Evolutionary conservation across 2,113 vertebrate species (phyloP).

Genomic region (Mohoua ochrocephala): DNA sequence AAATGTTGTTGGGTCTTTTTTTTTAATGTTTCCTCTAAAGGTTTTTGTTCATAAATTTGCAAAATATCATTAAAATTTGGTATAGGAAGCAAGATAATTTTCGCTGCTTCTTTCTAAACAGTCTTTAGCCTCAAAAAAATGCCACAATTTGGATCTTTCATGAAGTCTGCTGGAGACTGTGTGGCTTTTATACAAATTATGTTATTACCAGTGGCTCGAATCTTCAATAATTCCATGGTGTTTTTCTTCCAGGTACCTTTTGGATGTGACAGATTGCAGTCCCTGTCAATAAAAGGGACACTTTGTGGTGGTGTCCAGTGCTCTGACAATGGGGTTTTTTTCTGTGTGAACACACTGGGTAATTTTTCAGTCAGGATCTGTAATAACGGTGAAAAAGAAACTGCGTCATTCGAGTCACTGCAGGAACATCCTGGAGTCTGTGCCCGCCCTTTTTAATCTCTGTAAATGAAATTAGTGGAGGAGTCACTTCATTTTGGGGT

Average conservation of each 20-base stretch:
- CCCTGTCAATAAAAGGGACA: not conserved
- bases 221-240: not conserved
- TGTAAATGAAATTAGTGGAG: not conserved
- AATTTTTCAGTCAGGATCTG: not conserved
- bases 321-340: not conserved
- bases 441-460: not conserved
- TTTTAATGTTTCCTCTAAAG: not conserved
- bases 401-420: rapidly evolving
- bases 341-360: not conserved
- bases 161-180: not conserved
- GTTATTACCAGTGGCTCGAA: not conserved
- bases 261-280: not conserved
- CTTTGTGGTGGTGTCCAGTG: not conserved
- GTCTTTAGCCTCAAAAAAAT: not conserved
- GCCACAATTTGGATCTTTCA: not conserved
- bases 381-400: not conserved
- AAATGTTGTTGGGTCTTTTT: not conserved
- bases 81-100: not conserved
- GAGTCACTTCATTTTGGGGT: not conserved
- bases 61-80: not conserved
- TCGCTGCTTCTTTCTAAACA: not conserved
- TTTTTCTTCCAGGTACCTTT: not conserved
- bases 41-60: not conserved
- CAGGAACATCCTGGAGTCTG: not conserved
- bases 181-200: not conserved